Conservation (phyloP, 2,888 invertebrate genomes). For the Pheosia gnoma region DNA sequence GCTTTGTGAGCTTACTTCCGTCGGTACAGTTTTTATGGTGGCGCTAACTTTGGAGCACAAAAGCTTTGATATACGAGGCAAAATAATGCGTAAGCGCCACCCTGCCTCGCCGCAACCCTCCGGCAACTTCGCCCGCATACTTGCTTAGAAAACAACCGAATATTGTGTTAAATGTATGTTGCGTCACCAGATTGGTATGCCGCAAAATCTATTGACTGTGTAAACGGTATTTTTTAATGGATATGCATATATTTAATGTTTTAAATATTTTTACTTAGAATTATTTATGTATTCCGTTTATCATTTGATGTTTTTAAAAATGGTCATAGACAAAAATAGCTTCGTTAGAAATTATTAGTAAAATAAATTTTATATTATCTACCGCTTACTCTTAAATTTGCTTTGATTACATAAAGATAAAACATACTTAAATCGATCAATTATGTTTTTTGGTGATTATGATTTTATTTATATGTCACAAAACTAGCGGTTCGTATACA, state of each 20-base stretch:
- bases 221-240: conserved; percentile 34
- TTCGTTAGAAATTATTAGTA: no score
- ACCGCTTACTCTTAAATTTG: no score
- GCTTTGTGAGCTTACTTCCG: conserved; percentile 81
- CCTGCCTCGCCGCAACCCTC: conserved; percentile 29
- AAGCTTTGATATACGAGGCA: conserved; percentile 45
- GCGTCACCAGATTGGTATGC: conserved; percentile 40
- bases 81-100: conserved; percentile 65
- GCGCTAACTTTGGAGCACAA: conserved; percentile 77
- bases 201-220: conserved; percentile 25
- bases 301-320: neutral
- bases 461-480: no score
- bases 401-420: no score
- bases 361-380: neutral
- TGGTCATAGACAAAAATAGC: neutral
- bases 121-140: neutral
- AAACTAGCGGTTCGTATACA: no score
- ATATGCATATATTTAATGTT: conserved; percentile 37
- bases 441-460: no score
- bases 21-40: conserved; percentile 73
- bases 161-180: conserved; percentile 13
- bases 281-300: neutral
- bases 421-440: no score
- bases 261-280: conserved; percentile 25
- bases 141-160: conserved; percentile 20